Base-by-base conservation (phyloP, 1,140 invertebrate species). In the Aphidius gifuensis region DNA sequence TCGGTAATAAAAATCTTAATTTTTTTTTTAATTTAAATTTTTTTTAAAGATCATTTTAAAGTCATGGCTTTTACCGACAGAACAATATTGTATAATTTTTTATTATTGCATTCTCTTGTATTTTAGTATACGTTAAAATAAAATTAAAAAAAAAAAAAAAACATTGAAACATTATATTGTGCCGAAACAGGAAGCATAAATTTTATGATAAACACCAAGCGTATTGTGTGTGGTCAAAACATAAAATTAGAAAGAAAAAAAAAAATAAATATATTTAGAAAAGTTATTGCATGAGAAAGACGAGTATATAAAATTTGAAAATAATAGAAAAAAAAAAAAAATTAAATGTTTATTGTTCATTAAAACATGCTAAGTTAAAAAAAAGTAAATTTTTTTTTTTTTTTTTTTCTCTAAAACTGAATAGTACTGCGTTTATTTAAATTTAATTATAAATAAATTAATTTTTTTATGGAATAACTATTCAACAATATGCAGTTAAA, bases 121-220 rank as follows among this genome's bases (percentile, higher is more conserved):
- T 56, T 45, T 62, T 43, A 8, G 32, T 32, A 21, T 47, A 51
- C 43, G 23, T 32, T 32, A 4, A 32, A 32, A 32, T 32, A 16
- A 16, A 16, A 16, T 32, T 32, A 32, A 32, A 32, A 32, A 32
- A 32, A 46, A 58, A n/a, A 56, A 51, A 46, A 8, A 58, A 53
- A 44, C 57, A 61, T 57, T 58, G 45, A 32, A 48, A 57, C 60
- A 58, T 69, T 65, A 69, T 66, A 72, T 68, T 67, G 61, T 62
- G 51, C 60, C 59, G 58, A 61, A 66, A 66, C 76, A 75, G 77
- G 76, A 78, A 78, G 74, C 77, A 78, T 77, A 77, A 78, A 79
- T 79, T 78, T 78, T 64, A 63, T 69, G 69, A 32, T 32, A 32
- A 76, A 69, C 71, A 68, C 16, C 16, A 75, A 76, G 77, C 75